A percentile compares a stretch with the other conserved stretches of the same genome.
Evolutionary conservation across 1,140 invertebrate species (phyloP).

Genomic region (Metopolophium dirhodum): DNA sequence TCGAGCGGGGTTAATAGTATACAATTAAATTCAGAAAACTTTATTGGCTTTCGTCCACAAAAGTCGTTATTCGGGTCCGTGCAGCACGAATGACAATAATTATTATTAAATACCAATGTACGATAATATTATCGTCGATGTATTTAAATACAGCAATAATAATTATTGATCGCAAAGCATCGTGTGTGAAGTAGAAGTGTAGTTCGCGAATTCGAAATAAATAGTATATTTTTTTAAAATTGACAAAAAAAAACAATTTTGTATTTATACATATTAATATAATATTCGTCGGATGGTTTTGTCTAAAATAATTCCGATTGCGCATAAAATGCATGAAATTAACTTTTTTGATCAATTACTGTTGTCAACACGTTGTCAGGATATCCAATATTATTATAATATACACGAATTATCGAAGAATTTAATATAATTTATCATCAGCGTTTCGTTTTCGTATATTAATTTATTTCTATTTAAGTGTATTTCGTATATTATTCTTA

Average conservation of each 20-base stretch:
- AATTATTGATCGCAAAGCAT: background rate
- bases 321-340: too few relatives aligned
- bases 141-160: background rate
- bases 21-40: slow-evolving; percentile 29
- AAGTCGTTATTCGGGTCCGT: background rate
- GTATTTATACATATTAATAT: too few relatives aligned
- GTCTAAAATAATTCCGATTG: too few relatives aligned
- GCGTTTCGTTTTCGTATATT: background rate
- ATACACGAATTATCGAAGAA: background rate
- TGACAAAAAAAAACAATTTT: too few relatives aligned
- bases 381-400: background rate
- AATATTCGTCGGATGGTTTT: too few relatives aligned
- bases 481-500: background rate
- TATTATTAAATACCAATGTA: background rate
- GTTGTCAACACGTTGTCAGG: background rate
- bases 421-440: background rate
- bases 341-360: too few relatives aligned
- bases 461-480: background rate
- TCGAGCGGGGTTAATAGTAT: background rate
- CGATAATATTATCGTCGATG: background rate
- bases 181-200: too few relatives aligned
- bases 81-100: background rate
- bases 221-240: too few relatives aligned
- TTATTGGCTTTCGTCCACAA: slow-evolving; percentile 24
- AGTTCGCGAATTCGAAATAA: too few relatives aligned